Percentiles rank a stretch among this genome's conserved stretches.
Conservation (phyloP, 2,113 vertebrate genomes). For the Pelecanoides urinatrix region DNA sequence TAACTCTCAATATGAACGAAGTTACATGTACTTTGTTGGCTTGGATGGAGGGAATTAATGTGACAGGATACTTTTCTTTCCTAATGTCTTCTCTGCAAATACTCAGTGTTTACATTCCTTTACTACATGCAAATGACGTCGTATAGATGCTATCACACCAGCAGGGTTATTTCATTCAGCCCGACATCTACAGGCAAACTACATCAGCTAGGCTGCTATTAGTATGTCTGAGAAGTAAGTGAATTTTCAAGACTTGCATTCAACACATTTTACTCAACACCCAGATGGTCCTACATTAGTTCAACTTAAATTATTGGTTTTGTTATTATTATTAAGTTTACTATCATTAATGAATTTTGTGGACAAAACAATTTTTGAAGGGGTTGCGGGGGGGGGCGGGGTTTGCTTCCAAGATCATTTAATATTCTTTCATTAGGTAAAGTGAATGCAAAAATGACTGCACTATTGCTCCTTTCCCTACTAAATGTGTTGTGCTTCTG, state of each 20-base stretch:
- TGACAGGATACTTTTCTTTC: neutral
- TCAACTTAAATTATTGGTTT: neutral
- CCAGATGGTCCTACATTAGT: neutral
- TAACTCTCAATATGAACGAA: neutral
- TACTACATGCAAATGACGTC: neutral
- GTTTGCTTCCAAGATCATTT: neutral
- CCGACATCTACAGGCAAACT: neutral
- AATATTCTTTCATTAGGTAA: neutral
- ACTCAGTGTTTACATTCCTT: neutral
- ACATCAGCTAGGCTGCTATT: neutral
- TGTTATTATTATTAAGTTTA: neutral
- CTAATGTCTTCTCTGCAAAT: neutral
- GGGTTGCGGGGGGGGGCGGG: rapidly evolving
- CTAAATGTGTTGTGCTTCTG: neutral
- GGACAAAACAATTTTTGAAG: neutral
- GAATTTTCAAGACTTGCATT: neutral
- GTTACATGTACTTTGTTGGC: neutral
- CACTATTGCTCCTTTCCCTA: neutral
- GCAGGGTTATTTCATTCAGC: neutral
- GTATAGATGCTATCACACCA: neutral
- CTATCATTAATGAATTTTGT: neutral
- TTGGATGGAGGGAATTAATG: neutral
- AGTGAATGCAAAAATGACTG: neutral
- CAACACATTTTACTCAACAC: neutral
- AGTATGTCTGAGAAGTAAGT: neutral